Evolutionary conservation across 2,888 invertebrate species (phyloP).

Genomic region (Cephus nigrinus): DNA sequence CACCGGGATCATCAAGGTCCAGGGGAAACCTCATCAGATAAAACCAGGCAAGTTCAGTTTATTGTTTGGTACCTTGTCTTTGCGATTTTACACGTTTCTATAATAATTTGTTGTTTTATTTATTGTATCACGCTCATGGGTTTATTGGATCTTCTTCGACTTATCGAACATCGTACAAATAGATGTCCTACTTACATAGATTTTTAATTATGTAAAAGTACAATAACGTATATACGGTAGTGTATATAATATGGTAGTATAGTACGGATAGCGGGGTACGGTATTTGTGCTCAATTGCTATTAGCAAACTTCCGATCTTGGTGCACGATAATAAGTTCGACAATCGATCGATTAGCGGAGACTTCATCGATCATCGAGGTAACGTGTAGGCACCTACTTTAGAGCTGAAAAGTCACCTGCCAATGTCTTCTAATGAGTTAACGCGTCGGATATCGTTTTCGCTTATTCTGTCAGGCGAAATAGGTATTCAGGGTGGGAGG

Average conservation of each 20-base stretch:
- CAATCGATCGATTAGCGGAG: background rate
- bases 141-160: background rate
- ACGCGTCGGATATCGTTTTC: background rate
- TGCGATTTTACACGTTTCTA: background rate
- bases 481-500: background rate
- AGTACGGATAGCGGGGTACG: too few relatives aligned
- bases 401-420: background rate
- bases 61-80: slow-evolving; percentile 8
- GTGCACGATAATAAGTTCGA: slow-evolving; percentile 1
- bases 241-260: too few relatives aligned
- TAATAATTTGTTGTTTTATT: background rate
- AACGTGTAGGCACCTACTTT: background rate
- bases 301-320: slow-evolving; percentile 24
- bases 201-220: background rate
- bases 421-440: background rate
- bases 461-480: background rate
- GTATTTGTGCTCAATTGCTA: background rate
- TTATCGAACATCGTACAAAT: background rate
- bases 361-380: background rate
- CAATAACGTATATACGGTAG: too few relatives aligned
- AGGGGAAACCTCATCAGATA: slow-evolving; percentile 41
- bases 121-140: background rate
- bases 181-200: background rate
- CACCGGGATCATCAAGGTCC: slow-evolving; percentile 31
- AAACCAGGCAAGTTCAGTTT: slow-evolving; percentile 45